phyloP scores from a whole-genome alignment of 2,113 vertebrate species.

The Lynx canadensis region DNA sequence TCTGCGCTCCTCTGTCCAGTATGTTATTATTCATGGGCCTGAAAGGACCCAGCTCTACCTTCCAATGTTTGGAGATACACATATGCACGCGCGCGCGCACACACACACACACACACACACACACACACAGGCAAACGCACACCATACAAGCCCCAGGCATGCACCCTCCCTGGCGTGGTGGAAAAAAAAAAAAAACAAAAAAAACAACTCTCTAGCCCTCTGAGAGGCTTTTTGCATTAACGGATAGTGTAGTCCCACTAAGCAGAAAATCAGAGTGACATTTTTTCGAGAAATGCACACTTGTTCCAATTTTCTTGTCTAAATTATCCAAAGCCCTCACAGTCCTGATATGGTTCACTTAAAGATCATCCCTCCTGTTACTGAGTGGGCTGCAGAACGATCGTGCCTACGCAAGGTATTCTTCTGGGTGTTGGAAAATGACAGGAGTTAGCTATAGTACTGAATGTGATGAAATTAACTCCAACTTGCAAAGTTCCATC shows the following conservation, averaged over 20 bases:
- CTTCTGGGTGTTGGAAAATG: slow-evolving; percentile 63
- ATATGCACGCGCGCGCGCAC: background rate
- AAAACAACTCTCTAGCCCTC: background rate
- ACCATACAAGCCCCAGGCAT: background rate
- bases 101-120: background rate
- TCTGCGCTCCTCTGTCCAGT: slow-evolving; percentile 40
- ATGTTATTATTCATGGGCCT: slow-evolving; percentile 63
- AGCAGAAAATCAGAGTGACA: slow-evolving; percentile 77
- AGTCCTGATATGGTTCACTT: slow-evolving; percentile 69
- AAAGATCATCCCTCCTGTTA: slow-evolving; percentile 74
- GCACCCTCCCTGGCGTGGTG: background rate
- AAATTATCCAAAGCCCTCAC: slow-evolving; percentile 70
- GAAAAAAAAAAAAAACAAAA: background rate
- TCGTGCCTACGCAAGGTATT: slow-evolving; percentile 49
- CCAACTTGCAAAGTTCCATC: slow-evolving; percentile 63
- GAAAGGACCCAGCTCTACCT: slow-evolving; percentile 33
- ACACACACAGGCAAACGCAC: background rate
- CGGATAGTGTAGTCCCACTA: slow-evolving; percentile 48
- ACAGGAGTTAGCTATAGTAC: slow-evolving; percentile 57
- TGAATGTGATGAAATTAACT: slow-evolving; percentile 66
- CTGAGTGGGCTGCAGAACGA: slow-evolving; percentile 68
- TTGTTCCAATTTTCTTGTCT: slow-evolving; percentile 74
- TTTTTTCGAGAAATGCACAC: slow-evolving; percentile 70
- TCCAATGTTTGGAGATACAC: background rate
- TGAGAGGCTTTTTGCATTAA: slow-evolving; percentile 29